A percentile compares a stretch with the other conserved stretches of the same genome.
Conservation (phyloP, 2,888 invertebrate species). For the Biston betularia region DNA sequence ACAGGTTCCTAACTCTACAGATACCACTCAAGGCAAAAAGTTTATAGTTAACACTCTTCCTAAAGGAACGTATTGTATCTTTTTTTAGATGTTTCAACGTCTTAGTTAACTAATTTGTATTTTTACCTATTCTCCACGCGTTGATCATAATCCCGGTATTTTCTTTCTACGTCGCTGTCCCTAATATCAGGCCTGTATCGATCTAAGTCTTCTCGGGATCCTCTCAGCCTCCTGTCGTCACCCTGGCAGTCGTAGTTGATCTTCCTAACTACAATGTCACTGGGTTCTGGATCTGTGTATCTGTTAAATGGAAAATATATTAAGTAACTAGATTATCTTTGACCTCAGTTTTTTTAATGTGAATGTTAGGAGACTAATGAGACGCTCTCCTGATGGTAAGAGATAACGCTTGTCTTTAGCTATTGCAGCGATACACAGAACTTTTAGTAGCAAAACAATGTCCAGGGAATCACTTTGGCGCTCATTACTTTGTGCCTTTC, state of each 20-base stretch:
- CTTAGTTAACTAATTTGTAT: neutral
- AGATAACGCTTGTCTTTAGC: too few species aligned
- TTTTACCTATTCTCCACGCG: slow-evolving; percentile 52
- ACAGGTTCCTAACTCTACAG: too few species aligned
- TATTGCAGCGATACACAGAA: too few species aligned
- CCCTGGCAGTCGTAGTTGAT: slow-evolving; percentile 68
- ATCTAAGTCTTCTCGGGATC: slow-evolving; percentile 67
- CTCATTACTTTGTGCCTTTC: too few species aligned
- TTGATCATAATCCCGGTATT: slow-evolving; percentile 64
- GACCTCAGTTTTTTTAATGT: too few species aligned
- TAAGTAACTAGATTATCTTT: neutral
- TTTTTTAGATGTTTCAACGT: neutral
- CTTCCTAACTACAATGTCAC: slow-evolving; percentile 72
- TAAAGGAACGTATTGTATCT: neutral
- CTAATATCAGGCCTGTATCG: slow-evolving; percentile 51
- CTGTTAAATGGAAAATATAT: too few species aligned
- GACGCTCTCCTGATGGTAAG: too few species aligned
- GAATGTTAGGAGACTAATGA: too few species aligned
- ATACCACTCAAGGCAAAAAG: too few species aligned
- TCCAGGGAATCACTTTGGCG: too few species aligned
- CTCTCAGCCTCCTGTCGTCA: slow-evolving; percentile 61
- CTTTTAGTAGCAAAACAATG: too few species aligned
- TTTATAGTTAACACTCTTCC: too few species aligned
- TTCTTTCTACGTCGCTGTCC: slow-evolving; percentile 52
- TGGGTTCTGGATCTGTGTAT: slow-evolving; percentile 81